Base-by-base conservation (phyloP, 2,797 vertebrate genomes). In the Lindbergichthys nudifrons region DNA sequence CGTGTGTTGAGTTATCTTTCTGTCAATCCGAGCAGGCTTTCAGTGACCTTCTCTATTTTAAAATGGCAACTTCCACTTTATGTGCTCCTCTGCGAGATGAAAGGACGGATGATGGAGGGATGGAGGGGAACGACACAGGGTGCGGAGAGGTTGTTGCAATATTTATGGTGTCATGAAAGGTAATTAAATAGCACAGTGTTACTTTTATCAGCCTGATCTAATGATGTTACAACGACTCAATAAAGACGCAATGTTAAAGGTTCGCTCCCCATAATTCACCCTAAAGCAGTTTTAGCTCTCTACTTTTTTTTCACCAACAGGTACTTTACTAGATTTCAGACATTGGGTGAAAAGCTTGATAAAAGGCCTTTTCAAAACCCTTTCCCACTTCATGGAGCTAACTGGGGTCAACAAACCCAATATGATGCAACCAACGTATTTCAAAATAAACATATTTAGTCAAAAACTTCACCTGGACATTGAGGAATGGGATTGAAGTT, bases 161-260 rank as follows among this genome's bases (percentile, higher is more conserved):
- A 84, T 88, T 87, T 88, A 90, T 81, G 75, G 69, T 73, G 65
- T 72, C 74, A 77, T 80, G 65, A 84, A 87, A 79, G 73, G 61
- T 71, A 83, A 86, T 85, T 84, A 85, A 83, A 86, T 67, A 63
- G 39, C 26, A 21, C 58, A 23, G 60, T 5, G 14, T 83, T 70
- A 77, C 60, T 70, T 82, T 83, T 84, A 83, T 61, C 60, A 78
- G 73, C 48, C 56, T 63, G 43, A 69, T 75, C 50, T 78, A 77
- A 88, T 79, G 68, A 75, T 86, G 68, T 67, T 59, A 63, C 70
- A 81, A 52, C 30, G 21, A 77, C 58, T 78, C 73, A 75, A 79
- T 84, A 70, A 85, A 85, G 63, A 79, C 5, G 6, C 42, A 9
- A 14, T 53, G 59, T 70, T 84, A 82, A 85, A 80, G 56, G 80